Percentiles rank a stretch among this genome's conserved stretches.
phyloP scores from a whole-genome alignment of 2,797 vertebrate species.

The Cuculus canorus region DNA sequence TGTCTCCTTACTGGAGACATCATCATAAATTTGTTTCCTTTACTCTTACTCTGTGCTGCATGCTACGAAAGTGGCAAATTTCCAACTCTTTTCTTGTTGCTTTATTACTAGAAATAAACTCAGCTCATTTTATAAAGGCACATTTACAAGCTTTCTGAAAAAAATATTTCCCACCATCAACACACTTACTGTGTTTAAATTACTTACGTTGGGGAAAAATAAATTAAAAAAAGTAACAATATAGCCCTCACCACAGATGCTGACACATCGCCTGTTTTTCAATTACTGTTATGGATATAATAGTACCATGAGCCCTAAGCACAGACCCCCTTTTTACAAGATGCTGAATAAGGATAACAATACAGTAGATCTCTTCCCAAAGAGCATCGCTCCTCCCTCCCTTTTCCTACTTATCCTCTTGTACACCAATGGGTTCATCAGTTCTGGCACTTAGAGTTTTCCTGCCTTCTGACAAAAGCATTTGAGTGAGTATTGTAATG shows the following conservation, averaged over 20 bases:
- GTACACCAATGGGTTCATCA: neutral
- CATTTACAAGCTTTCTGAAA: neutral
- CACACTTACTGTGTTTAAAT: neutral
- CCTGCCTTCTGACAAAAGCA: neutral
- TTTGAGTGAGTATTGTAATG: neutral
- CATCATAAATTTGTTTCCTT: neutral
- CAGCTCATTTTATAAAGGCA: neutral
- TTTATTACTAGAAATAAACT: neutral
- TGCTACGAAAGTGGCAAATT: neutral
- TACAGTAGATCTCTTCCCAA: neutral
- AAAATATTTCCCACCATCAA: neutral
- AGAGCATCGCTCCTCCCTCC: neutral
- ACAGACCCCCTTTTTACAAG: neutral
- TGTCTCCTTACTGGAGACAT: neutral
- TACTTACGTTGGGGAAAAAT: neutral
- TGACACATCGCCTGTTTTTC: neutral
- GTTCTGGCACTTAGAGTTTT: neutral
- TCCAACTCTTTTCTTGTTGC: neutral
- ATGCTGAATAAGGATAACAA: neutral
- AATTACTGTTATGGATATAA: neutral
- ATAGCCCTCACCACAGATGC: neutral
- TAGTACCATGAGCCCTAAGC: neutral
- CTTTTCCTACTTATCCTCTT: neutral
- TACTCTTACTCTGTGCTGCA: neutral
- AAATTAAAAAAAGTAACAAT: neutral